Evolutionary conservation across 2,888 invertebrate species (phyloP).

Genomic region (Itoplectis maculator): DNA sequence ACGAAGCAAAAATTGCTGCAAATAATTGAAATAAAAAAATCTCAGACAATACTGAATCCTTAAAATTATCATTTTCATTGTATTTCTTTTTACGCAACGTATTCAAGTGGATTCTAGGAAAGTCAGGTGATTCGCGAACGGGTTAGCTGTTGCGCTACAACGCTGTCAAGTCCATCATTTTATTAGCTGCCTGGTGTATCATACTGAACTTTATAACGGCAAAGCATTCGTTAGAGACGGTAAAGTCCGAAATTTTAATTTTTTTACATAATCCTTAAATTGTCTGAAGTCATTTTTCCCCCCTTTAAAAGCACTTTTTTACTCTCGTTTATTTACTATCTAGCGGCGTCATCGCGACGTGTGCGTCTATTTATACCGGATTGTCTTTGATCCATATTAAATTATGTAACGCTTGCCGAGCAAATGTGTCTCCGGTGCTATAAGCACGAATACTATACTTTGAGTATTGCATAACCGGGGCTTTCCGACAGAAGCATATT

Average conservation of each 20-base stretch:
- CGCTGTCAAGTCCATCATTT: too few species aligned
- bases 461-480: background rate
- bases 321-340: constrained; percentile 2
- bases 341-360: background rate
- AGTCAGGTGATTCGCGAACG: background rate
- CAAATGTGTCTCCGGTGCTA: background rate
- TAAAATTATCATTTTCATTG: too few species aligned
- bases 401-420: background rate
- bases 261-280: too few species aligned
- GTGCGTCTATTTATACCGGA: background rate
- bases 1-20: too few species aligned
- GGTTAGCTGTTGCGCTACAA: background rate
- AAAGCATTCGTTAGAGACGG: background rate
- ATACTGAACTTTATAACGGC: constrained; percentile 3
- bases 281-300: too few species aligned
- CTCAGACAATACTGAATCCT: too few species aligned
- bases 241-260: background rate
- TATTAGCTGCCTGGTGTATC: background rate
- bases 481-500: background rate
- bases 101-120: too few species aligned
- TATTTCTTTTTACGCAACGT: too few species aligned
- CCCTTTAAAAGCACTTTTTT: too few species aligned
- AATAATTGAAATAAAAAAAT: too few species aligned
- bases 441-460: too few species aligned
- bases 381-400: constrained; percentile 10